Evolutionary conservation across 2,113 vertebrate species (phyloP).

Genomic region (Tursiops truncatus): DNA sequence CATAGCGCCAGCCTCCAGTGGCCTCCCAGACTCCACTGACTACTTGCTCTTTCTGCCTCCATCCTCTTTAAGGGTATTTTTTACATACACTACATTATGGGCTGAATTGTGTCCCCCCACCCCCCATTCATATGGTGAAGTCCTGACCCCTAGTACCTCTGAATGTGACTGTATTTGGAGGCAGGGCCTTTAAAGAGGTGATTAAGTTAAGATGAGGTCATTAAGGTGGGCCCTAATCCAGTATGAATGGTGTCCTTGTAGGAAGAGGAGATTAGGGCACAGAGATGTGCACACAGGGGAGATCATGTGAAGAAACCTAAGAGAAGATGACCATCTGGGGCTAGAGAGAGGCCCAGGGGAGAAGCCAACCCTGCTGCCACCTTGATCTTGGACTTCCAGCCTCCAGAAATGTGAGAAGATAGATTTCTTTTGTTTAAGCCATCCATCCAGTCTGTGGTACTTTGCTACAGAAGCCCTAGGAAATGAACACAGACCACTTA

Average conservation of each 20-base stretch:
- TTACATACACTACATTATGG: neutral
- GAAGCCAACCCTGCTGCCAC: neutral
- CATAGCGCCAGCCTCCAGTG: accelerated
- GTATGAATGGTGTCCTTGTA: neutral
- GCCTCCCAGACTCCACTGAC: neutral
- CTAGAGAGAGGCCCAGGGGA: neutral
- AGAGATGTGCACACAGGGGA: neutral
- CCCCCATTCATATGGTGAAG: too few relatives aligned
- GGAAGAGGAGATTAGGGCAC: neutral
- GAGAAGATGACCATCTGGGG: neutral
- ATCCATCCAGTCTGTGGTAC: too few relatives aligned
- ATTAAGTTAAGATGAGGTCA: neutral
- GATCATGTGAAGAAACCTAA: neutral
- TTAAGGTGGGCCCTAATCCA: neutral
- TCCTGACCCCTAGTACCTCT: neutral
- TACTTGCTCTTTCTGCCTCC: neutral
- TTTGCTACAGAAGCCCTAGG: neutral
- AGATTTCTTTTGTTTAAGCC: neutral
- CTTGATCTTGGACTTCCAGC: neutral
- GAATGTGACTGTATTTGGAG: neutral
- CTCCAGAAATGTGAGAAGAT: neutral
- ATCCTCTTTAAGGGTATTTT: neutral
- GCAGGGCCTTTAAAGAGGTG: neutral
- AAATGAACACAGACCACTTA: neutral
- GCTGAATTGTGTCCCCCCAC: neutral